Conservation (phyloP, 2,113 vertebrate species). For the Lophochroa leadbeateri region DNA sequence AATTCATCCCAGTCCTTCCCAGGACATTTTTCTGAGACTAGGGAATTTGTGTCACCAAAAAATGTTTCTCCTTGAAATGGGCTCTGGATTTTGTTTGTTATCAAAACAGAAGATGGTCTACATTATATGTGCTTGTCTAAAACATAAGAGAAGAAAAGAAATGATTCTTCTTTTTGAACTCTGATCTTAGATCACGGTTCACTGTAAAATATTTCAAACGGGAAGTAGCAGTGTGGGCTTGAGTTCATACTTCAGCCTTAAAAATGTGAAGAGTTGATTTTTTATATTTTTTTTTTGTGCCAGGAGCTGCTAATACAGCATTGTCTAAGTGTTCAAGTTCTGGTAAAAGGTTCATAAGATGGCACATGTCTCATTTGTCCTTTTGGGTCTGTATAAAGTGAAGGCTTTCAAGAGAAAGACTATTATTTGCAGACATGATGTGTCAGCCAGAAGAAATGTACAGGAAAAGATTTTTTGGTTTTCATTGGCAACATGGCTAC, state of each 20-base stretch:
- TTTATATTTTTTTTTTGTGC: no score
- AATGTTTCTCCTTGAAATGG: neutral
- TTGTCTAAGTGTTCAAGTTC: neutral
- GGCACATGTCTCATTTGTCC: neutral
- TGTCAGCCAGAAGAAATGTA: conserved; percentile 69
- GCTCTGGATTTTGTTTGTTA: neutral
- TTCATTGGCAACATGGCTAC: conserved; percentile 43
- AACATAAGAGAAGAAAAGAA: neutral
- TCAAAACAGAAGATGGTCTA: neutral
- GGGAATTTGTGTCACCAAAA: neutral
- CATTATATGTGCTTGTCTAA: neutral
- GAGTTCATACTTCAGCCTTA: neutral
- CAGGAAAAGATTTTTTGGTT: conserved; percentile 33
- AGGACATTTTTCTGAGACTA: neutral
- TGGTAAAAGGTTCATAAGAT: neutral
- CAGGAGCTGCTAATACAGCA: neutral
- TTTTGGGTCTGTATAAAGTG: neutral
- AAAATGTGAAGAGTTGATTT: neutral
- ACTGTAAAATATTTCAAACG: neutral
- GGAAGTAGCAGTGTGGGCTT: neutral
- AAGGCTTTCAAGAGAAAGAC: conserved; percentile 30
- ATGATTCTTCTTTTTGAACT: neutral
- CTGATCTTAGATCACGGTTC: neutral
- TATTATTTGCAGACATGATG: conserved; percentile 39
- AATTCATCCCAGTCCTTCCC: neutral